phyloP scores from a whole-genome alignment of 2,888 invertebrate species.

The Tipula vernalis region DNA sequence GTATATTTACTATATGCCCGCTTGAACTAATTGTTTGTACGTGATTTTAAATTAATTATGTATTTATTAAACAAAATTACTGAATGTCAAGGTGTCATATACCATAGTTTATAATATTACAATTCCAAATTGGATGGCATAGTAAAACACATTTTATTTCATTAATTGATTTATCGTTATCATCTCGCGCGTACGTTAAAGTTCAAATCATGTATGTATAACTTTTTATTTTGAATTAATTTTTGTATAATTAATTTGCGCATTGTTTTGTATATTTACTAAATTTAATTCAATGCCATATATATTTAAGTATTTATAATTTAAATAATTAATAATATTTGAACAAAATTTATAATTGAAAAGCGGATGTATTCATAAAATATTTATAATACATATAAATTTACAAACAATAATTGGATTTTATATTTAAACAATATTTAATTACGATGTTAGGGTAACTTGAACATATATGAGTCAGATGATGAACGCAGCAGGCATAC shows the following conservation, averaged over 20 bases:
- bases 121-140: neutral
- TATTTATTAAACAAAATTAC: neutral
- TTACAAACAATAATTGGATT: neutral
- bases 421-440: neutral
- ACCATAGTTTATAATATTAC: neutral
- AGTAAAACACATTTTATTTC: neutral
- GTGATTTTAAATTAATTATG: neutral
- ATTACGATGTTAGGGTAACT: neutral
- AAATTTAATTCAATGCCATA: neutral
- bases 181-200: neutral
- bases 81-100: neutral
- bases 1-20: neutral
- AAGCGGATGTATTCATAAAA: neutral
- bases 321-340: neutral
- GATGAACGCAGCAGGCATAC: too few species aligned
- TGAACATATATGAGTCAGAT: too few species aligned
- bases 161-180: neutral
- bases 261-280: neutral
- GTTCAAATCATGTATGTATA: neutral
- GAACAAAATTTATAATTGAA: neutral
- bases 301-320: neutral
- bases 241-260: too few species aligned
- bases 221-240: neutral
- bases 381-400: neutral
- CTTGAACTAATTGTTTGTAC: neutral